A percentile compares a stretch with the other conserved stretches of the same genome.
Conservation (phyloP, 2,797 vertebrate species). For the Sorex maritimensis region DNA sequence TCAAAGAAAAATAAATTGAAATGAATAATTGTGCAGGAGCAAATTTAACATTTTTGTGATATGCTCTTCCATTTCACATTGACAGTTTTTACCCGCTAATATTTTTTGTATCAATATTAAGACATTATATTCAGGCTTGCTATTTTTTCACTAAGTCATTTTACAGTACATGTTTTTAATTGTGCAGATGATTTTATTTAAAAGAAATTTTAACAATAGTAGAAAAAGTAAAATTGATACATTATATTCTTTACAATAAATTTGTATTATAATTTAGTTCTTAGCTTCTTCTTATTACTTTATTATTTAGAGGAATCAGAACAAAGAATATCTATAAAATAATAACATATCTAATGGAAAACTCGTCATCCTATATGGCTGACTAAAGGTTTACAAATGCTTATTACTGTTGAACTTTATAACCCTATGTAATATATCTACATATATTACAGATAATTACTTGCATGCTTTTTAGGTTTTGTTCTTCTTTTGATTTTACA, state of each 20-base stretch:
- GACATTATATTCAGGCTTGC: background rate
- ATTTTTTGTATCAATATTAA: background rate
- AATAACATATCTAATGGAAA: background rate
- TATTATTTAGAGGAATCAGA: background rate
- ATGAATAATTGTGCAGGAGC: no score
- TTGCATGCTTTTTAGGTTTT: background rate
- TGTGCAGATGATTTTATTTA: background rate
- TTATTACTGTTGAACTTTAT: no score
- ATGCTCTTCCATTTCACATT: background rate
- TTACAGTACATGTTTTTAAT: background rate
- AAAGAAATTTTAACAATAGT: no score
- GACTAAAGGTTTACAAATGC: no score
- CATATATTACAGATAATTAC: no score
- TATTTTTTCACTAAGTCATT: background rate
- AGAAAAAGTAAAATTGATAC: no score
- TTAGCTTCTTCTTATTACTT: background rate
- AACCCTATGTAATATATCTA: no score
- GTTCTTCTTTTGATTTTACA: constrained; percentile 26
- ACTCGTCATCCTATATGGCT: no score
- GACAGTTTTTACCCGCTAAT: background rate
- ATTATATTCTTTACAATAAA: background rate
- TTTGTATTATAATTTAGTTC: background rate
- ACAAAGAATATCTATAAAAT: background rate
- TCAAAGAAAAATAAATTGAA: background rate
- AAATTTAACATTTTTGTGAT: background rate